A percentile compares a stretch with the other conserved stretches of the same genome.
These are phyloP conservation scores for Automeris io DNA, from an alignment of 2,888 invertebrate species.

Conservation along the genomic window DNA sequence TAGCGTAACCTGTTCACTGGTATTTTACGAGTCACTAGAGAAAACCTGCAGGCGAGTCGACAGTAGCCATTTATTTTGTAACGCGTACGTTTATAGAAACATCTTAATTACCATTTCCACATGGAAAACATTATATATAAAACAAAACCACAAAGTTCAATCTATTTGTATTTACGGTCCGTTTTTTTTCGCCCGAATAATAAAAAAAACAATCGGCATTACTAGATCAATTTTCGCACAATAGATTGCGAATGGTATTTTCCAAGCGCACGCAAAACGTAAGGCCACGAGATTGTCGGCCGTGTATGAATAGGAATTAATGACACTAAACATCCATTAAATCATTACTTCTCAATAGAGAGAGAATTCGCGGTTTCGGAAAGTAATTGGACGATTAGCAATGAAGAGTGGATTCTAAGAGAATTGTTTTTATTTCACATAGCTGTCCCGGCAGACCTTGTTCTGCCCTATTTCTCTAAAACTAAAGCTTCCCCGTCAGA, in stretches of 20 bases:
- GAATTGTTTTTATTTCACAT: neutral
- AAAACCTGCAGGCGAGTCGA: constrained; percentile 9
- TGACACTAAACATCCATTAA: neutral
- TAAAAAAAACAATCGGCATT: no score
- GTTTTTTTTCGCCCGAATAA: no score
- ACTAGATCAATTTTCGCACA: neutral
- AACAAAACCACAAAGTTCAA: no score
- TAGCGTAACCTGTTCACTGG: constrained; percentile 9
- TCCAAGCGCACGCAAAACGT: neutral
- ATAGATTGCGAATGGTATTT: neutral
- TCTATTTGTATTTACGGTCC: no score
- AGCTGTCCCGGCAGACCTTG: no score
- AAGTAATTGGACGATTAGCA: no score
- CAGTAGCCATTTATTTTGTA: no score
- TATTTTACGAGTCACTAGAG: constrained; percentile 10
- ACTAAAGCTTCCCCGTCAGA: no score
- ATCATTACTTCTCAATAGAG: neutral
- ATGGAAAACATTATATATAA: no score
- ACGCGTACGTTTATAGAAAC: no score
- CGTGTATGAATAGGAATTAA: neutral
- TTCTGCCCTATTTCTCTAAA: no score
- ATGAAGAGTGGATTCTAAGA: neutral
- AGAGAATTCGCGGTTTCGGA: neutral
- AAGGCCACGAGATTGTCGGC: neutral
- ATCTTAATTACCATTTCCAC: no score